Percentiles rank a stretch among this genome's conserved stretches.
Evolutionary conservation across 2,888 invertebrate genomes (phyloP).

Genomic region (Notodonta dromedarius): DNA sequence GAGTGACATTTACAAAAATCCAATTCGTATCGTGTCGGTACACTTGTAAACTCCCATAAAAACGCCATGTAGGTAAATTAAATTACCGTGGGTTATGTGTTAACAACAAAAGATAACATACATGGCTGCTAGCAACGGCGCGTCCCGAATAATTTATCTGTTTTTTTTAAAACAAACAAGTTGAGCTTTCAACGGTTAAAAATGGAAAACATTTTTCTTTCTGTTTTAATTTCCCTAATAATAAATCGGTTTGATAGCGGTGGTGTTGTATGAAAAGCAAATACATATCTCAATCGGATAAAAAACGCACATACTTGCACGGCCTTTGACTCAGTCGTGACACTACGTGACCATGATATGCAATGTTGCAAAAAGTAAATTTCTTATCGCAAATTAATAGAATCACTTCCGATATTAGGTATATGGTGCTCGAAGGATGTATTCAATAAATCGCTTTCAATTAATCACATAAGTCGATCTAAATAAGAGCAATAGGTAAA

Average conservation of each 20-base stretch:
- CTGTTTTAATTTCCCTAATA: not conserved
- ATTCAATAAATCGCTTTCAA: too few relatives aligned
- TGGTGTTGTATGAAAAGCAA: not conserved
- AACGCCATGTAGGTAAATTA: not conserved
- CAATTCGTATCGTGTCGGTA: not conserved
- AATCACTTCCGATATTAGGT: too few relatives aligned
- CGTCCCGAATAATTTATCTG: slow-evolving; percentile 1
- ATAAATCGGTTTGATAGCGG: not conserved
- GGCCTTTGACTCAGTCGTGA: not conserved
- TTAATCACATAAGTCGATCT: too few relatives aligned
- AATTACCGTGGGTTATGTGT: not conserved
- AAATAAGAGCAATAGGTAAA: too few relatives aligned
- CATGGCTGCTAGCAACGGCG: slow-evolving; percentile 2
- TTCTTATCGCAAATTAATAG: too few relatives aligned
- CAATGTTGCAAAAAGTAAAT: not conserved
- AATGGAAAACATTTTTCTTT: slow-evolving; percentile 1
- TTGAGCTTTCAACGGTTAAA: not conserved
- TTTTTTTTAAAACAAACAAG: slow-evolving; percentile 1
- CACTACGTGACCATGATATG: not conserved
- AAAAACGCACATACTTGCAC: not conserved
- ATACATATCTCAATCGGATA: not conserved
- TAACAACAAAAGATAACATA: slow-evolving; percentile 6
- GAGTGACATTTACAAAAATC: not conserved
- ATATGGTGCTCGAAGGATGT: too few relatives aligned
- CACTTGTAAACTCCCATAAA: slow-evolving; percentile 3